Evolutionary conservation across 2,113 vertebrate species (phyloP).

Genomic region (Cathartes aura): DNA sequence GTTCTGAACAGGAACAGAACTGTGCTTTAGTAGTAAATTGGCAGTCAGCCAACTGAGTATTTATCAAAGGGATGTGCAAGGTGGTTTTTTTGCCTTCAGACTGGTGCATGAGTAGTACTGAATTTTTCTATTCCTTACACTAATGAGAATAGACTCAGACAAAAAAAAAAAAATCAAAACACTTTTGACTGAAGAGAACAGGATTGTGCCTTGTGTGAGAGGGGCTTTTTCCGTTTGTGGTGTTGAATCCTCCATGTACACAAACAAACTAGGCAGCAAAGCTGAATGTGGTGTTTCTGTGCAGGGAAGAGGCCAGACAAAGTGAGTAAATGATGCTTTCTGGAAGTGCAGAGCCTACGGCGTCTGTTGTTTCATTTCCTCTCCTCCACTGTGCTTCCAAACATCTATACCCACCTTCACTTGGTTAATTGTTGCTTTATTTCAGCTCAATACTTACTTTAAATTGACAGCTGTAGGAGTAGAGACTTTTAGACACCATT

Average conservation of each 20-base stretch:
- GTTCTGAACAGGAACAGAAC: background rate
- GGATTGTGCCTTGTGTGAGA: background rate
- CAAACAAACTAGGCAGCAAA: background rate
- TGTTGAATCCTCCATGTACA: background rate
- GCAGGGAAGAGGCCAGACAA: background rate
- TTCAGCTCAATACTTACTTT: conserved; percentile 15
- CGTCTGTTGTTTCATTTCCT: conserved; percentile 42
- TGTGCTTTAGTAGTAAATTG: background rate
- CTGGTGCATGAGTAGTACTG: background rate
- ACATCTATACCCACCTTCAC: background rate
- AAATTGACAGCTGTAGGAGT: conserved; percentile 49
- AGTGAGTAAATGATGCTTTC: conserved; percentile 2
- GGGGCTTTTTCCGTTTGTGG: background rate
- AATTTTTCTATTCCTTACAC: background rate
- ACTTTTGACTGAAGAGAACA: background rate
- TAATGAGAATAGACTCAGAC: background rate
- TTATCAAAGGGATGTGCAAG: background rate
- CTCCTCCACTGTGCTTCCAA: conserved; percentile 2
- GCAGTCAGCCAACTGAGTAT: background rate
- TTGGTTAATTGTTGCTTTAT: conserved; percentile 59
- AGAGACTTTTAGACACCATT: conserved; percentile 54
- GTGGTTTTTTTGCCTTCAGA: background rate
- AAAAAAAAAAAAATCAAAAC: background rate
- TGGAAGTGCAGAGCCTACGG: background rate
- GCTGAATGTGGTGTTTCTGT: background rate